Conservation (phyloP, 2,888 invertebrate species). For the Phragmatobia fuliginosa region DNA sequence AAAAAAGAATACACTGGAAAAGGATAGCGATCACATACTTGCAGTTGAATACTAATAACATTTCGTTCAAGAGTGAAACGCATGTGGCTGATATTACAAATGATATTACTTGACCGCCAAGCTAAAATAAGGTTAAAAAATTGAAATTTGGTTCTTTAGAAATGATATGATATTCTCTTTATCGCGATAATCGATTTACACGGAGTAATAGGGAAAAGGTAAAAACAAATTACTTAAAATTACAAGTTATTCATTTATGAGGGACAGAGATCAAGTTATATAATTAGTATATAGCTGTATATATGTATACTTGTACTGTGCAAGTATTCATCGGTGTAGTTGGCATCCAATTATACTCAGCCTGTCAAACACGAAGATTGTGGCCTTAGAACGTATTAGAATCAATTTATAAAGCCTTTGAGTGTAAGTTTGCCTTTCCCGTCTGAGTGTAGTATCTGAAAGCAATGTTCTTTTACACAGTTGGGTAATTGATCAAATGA, state of each 20-base stretch:
- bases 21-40: neutral
- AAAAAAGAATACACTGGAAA: neutral
- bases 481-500: neutral
- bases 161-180: too few species aligned
- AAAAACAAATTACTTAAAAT: neutral
- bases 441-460: neutral
- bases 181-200: too few species aligned
- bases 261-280: neutral
- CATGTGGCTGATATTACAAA: neutral
- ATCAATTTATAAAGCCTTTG: neutral
- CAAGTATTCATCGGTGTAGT: neutral
- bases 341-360: conserved; percentile 7
- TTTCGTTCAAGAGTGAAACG: neutral
- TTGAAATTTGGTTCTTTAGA: too few species aligned
- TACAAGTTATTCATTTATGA: neutral
- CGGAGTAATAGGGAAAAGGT: too few species aligned
- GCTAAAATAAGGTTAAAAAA: too few species aligned
- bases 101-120: neutral
- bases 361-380: neutral
- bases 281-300: neutral
- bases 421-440: neutral
- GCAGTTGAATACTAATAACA: neutral
- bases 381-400: conserved; percentile 3
- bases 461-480: neutral
- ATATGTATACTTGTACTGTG: too few species aligned